phyloP scores from a whole-genome alignment of 2,113 vertebrate species.

The Serilophus lunatus region DNA sequence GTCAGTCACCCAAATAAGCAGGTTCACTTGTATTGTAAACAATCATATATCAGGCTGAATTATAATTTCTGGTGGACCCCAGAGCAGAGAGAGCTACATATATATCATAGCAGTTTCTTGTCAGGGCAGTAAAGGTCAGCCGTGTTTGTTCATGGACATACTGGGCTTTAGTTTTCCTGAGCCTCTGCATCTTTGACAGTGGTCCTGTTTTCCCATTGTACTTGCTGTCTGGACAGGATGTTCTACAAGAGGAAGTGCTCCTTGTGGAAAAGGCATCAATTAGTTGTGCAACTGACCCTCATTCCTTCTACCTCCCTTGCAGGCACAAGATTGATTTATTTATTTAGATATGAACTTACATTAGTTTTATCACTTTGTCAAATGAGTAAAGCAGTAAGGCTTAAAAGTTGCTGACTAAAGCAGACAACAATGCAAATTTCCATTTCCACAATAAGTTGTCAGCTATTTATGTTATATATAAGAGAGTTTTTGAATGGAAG shows the following conservation, averaged over 20 bases:
- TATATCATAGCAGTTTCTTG: conserved; percentile 4
- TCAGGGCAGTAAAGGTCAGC: conserved; percentile 38
- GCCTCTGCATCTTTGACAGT: conserved; percentile 24
- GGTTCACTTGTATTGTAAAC: conserved; percentile 44
- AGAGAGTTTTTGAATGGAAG: background rate
- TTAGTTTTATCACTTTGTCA: background rate
- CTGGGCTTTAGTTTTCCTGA: conserved; percentile 28
- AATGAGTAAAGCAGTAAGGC: background rate
- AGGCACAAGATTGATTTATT: background rate
- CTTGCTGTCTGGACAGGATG: conserved; percentile 67
- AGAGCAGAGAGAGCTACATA: conserved; percentile 5
- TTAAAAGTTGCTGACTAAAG: conserved; percentile 18
- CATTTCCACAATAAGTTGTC: background rate
- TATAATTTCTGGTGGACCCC: background rate
- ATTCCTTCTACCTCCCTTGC: background rate
- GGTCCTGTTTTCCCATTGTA: conserved; percentile 50
- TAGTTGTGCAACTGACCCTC: conserved; percentile 43
- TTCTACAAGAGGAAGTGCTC: conserved; percentile 54
- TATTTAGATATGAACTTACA: background rate
- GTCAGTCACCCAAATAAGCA: conserved; percentile 27
- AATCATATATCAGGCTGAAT: conserved; percentile 37
- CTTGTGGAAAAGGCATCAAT: conserved; percentile 58
- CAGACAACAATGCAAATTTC: conserved; percentile 1
- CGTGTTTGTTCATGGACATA: conserved; percentile 16
- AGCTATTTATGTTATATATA: background rate